Evolutionary conservation across 2,113 vertebrate species (phyloP).

Genomic region (Oxyura jamaicensis): DNA sequence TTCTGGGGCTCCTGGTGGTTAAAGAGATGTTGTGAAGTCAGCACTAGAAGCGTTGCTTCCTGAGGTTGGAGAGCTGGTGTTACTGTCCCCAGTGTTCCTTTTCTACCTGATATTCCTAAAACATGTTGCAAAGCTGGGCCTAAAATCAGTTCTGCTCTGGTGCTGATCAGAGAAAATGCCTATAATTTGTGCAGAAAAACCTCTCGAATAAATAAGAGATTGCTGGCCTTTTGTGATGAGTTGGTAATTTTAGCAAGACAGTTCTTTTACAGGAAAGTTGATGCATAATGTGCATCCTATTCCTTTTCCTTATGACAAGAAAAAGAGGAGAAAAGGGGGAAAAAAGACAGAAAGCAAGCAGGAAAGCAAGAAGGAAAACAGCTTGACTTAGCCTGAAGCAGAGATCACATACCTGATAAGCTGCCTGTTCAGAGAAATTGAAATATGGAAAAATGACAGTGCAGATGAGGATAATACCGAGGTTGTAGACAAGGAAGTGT

Average conservation of each 20-base stretch:
- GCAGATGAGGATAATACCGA: background rate
- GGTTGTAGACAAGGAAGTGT: background rate
- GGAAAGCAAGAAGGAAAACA: background rate
- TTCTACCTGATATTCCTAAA: background rate
- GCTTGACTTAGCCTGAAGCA: conserved; percentile 20
- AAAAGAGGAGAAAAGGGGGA: background rate
- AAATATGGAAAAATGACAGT: background rate
- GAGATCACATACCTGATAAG: background rate
- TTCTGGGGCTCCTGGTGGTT: background rate
- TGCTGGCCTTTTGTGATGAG: background rate
- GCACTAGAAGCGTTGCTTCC: background rate
- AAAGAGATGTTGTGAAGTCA: background rate
- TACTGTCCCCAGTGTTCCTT: background rate
- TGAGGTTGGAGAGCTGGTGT: background rate
- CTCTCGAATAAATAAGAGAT: background rate
- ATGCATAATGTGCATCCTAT: background rate
- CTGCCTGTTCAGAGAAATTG: background rate
- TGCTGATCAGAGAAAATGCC: background rate
- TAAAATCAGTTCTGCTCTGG: background rate
- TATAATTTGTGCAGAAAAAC: background rate
- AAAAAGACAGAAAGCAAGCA: background rate
- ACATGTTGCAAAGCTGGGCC: background rate
- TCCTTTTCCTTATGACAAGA: background rate
- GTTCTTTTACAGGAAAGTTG: background rate
- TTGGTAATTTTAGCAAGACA: background rate